Evolutionary conservation across 2,888 invertebrate species (phyloP).

Genomic region (Tenthredo mesomela): DNA sequence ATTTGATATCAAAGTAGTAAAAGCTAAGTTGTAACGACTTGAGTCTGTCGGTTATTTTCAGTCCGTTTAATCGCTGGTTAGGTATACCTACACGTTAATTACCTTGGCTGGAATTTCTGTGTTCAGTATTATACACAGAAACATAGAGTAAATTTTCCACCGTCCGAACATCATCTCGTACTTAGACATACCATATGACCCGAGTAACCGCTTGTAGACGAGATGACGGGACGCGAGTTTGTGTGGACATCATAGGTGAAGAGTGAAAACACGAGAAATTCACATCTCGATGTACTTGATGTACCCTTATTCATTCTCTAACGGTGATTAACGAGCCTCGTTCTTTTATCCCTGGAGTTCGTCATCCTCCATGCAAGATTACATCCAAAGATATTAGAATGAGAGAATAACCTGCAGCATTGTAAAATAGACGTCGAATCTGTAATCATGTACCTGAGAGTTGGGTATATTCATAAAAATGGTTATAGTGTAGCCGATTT

Average conservation of each 20-base stretch:
- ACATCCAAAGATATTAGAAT: not conserved
- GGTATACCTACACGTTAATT: slow-evolving; percentile 11
- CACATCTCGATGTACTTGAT: not conserved
- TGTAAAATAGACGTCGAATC: not conserved
- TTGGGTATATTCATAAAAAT: too few relatives aligned
- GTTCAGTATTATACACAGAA: slow-evolving; percentile 8
- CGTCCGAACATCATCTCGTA: not conserved
- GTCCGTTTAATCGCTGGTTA: not conserved
- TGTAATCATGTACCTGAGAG: too few relatives aligned
- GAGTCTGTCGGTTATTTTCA: not conserved
- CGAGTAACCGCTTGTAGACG: not conserved
- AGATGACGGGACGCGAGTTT: not conserved
- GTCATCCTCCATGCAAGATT: not conserved
- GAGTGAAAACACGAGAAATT: slow-evolving; percentile 40
- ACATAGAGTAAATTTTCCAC: not conserved
- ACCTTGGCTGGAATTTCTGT: slow-evolving; percentile 8
- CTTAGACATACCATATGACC: slow-evolving; percentile 25
- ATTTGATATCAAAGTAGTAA: slow-evolving; percentile 42
- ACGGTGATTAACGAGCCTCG: slow-evolving; percentile 12
- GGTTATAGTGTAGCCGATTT: too few relatives aligned
- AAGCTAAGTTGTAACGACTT: slow-evolving; percentile 31
- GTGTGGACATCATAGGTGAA: slow-evolving; percentile 15
- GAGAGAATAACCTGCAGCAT: not conserved
- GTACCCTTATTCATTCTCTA: not conserved
- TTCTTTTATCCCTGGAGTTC: not conserved